Conservation (phyloP, 37 sponge, comb jelly and placozoan species). For the Ianthella basta region DNA sequence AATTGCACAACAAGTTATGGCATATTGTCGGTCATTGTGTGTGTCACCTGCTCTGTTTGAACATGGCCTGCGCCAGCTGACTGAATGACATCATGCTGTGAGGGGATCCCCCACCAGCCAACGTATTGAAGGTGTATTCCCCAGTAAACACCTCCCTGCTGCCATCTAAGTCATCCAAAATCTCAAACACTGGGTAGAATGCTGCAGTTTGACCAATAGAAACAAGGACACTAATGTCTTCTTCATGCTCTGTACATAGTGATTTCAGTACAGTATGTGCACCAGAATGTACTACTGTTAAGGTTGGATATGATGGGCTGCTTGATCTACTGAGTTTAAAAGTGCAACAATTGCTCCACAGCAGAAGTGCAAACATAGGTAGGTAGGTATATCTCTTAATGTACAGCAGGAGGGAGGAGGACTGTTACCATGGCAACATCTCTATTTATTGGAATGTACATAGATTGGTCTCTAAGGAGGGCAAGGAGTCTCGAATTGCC, state of each 20-base stretch:
- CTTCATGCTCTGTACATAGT: not conserved
- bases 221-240: not conserved
- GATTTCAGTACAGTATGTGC: not conserved
- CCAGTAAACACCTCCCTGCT: conserved; percentile 22
- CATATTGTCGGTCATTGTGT: not conserved
- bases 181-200: conserved; percentile 52
- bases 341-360: too few species aligned
- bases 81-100: conserved; percentile 27
- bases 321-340: too few species aligned
- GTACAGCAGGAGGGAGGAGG: too few species aligned
- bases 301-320: too few species aligned
- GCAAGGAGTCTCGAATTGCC: too few species aligned
- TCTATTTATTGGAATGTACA: too few species aligned
- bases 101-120: conserved; percentile 44
- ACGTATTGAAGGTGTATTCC: conserved; percentile 35
- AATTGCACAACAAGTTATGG: not conserved
- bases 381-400: too few species aligned
- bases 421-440: too few species aligned
- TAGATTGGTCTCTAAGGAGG: too few species aligned
- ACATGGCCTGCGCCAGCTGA: not conserved
- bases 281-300: not conserved
- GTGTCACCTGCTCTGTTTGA: not conserved
- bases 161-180: conserved; percentile 45
- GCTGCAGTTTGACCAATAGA: conserved; percentile 14
- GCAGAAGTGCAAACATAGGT: too few species aligned